Conservation (phyloP, 2,888 invertebrate species). For the Zygaena filipendulae region DNA sequence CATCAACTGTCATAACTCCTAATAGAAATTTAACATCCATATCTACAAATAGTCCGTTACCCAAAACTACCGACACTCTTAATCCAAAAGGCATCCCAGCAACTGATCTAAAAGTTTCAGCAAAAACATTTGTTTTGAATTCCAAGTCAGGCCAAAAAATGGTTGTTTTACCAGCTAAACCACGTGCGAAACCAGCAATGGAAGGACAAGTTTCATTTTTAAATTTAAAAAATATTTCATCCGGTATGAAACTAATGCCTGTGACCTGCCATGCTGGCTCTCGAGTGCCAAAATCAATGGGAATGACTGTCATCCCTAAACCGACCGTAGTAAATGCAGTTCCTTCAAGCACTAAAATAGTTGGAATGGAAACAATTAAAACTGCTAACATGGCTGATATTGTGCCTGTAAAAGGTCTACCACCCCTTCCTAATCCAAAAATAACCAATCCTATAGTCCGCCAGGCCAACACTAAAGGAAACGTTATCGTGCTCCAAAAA, state of each 20-base stretch:
- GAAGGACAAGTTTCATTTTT: slow-evolving; percentile 50
- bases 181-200: slow-evolving; percentile 38
- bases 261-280: slow-evolving; percentile 43
- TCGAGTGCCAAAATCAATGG: slow-evolving; percentile 30
- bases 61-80: slow-evolving; percentile 39
- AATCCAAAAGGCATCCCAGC: slow-evolving; percentile 59
- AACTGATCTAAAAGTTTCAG: slow-evolving; percentile 58
- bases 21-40: slow-evolving; percentile 28
- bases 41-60: slow-evolving; percentile 35
- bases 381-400: slow-evolving; percentile 59
- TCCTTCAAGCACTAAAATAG: slow-evolving; percentile 35
- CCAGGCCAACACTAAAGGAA: slow-evolving; percentile 60
- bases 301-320: slow-evolving; percentile 43
- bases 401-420: slow-evolving; percentile 50
- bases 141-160: slow-evolving; percentile 62
- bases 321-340: slow-evolving; percentile 32
- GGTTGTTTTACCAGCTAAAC: slow-evolving; percentile 59
- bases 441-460: slow-evolving; percentile 52
- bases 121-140: slow-evolving; percentile 57
- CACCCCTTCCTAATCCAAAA: slow-evolving; percentile 46
- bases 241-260: slow-evolving; percentile 57
- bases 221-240: slow-evolving; percentile 55
- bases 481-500: slow-evolving; percentile 71
- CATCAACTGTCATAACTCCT: slow-evolving; percentile 33
- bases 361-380: slow-evolving; percentile 35